A percentile compares a stretch with the other conserved stretches of the same genome.
Evolutionary conservation across 1,140 invertebrate genomes (phyloP).

Genomic region (Leptopilina boulardi): DNA sequence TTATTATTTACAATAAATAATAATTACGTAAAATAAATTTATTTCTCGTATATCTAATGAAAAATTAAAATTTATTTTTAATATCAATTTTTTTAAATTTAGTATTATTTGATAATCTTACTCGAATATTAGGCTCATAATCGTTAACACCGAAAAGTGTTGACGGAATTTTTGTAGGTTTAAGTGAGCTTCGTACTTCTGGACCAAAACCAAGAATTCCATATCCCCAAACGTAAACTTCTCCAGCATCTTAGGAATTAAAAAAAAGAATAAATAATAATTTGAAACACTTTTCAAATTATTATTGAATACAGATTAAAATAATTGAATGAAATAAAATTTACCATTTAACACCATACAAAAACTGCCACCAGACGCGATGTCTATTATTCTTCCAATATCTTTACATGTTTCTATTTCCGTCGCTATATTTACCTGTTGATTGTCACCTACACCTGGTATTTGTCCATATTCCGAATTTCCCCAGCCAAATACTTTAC

Average conservation of each 20-base stretch:
- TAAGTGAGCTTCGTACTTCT: conserved; percentile 79
- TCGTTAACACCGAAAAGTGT: conserved; percentile 91
- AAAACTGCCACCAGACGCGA: conserved; percentile 91
- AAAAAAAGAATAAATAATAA: conserved; percentile 47
- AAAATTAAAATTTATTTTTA: too few species aligned
- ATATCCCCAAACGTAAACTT: conserved; percentile 95
- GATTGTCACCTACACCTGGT: conserved; percentile 61
- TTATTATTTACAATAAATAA: too few species aligned
- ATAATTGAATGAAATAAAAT: conserved; percentile 42
- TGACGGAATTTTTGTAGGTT: conserved; percentile 85
- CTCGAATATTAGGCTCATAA: conserved; percentile 83
- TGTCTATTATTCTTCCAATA: conserved; percentile 87
- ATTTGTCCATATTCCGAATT: conserved; percentile 96
- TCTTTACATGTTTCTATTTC: conserved; percentile 79
- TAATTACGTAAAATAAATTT: neutral
- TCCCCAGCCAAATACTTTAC: conserved; percentile 97
- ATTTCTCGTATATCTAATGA: neutral
- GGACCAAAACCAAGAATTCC: conserved; percentile 94
- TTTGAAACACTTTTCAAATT: conserved; percentile 24
- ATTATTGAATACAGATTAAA: conserved; percentile 14
- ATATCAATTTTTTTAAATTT: too few species aligned
- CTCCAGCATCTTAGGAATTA: conserved; percentile 82
- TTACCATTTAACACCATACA: conserved; percentile 90
- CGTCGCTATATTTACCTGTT: conserved; percentile 83
- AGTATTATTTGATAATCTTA: conserved; percentile 62